Evolutionary conservation across 2,888 invertebrate genomes (phyloP), one percentile per base, ranked within the genome.

Genomic region (Scaptomyza caliginosa): DNA sequence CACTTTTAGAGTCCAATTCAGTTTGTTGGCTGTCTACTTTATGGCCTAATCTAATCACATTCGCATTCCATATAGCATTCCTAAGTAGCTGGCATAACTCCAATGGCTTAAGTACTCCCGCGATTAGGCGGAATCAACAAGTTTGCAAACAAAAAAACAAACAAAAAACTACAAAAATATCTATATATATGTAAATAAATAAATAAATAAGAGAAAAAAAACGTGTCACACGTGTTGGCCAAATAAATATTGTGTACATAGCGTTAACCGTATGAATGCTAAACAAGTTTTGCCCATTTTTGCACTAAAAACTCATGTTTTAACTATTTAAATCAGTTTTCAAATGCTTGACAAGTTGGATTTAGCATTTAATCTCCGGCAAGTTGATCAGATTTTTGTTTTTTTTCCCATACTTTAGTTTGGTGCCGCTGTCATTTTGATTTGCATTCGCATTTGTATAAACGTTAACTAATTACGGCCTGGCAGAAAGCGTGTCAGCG

Each of bases 191-290:
- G n/a, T n/a, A n/a, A n/a, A n/a, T n/a, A n/a, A n/a, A n/a, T 4
- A 0, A 3, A n/a, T 4, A 30, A 30, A n/a, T 7, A 16, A 2
- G 38, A 24, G 10, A 4, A 38, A 23, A 7, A 56, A 63, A 79
- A 64, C 78, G 83, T 86, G 83, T 32, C 49, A 58, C 77, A 64
- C 86, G 68, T 72, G 84, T 76, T 83, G 68, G 55, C 58, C 55
- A 51, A 64, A 3, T 5, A 13, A 43, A 38, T 39, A 34, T 13
- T 21, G 7, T 13, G 24, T 16, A 11, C 6, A 17, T 42, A 19
- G 30, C 30, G 13, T 26, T 16, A 45, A 23, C 26, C 32, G 2
- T 34, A 4, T 17, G 4, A 38, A 26, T 36, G 16, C 24, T n/a
- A 57, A 46, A 57, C 42, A n/a, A 19, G 46, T 21, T 21, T 23